Evolutionary conservation across 2,888 invertebrate species (phyloP), one percentile per base, ranked within the genome.

Genomic region (Dicyrtomina minuta): DNA sequence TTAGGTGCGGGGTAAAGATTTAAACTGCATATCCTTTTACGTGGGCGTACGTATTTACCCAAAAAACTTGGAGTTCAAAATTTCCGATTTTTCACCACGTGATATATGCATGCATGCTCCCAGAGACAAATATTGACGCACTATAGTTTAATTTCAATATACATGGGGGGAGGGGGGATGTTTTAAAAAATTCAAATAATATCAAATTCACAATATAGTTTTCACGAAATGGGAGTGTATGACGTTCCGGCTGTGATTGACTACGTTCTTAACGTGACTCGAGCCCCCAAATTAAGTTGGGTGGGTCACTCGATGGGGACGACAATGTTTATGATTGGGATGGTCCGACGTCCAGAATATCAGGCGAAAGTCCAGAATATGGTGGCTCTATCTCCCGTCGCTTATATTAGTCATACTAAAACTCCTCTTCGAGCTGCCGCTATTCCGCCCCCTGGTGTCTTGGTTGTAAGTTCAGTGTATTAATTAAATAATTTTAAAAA

Each of bases 231-330:
- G 22, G 55, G 55, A 13, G 24, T 22, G 13, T 55, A 55, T 22
- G 55, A 55, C 27, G 10, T 22, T 3, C 55, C 55, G 5, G 15
- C 55, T 13, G 15, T 26, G 6, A 55, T 55, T 22, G 6, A 22
- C 27, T 55, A 55, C 15, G 24, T 55, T 55, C 24, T 55, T 20
- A 24, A 15, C 6, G 10, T 15, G 4, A 55, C 55, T 4, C 17
- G 27, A 4, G 15, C 13, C 13, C 13, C 3, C 10, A 6, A 55
- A 15, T 24, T 55, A 10, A 55, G 55, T 22, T 55, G 24, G 6
- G 55, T 55, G 10, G 55, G 55, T 10, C 55, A 55, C 24, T 55
- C 55, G 3, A 55, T 55, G 55, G 55, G 55, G 13, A 17, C 17
- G 17, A 17, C 55, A 15, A 26, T 22, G 10, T 55, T 55, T 26